Evolutionary conservation across 2,113 vertebrate species (phyloP).

Genomic region (Agelaius tricolor): DNA sequence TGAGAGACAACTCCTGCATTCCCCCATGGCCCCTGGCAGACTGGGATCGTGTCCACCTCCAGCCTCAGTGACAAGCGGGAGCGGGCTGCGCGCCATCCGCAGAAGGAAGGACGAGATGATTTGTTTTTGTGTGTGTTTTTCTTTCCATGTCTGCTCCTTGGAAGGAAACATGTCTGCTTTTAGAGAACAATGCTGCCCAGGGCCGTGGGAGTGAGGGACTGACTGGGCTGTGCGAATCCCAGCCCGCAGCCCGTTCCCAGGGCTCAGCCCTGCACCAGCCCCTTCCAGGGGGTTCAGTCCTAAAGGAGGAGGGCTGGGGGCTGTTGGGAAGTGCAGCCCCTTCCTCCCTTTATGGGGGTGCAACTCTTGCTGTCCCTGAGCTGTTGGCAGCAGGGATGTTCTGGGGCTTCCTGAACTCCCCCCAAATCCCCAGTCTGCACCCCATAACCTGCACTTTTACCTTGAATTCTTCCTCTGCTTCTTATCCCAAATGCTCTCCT

Average conservation of each 20-base stretch:
- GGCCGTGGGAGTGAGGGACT: constrained; percentile 54
- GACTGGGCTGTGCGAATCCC: constrained; percentile 28
- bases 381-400: neutral
- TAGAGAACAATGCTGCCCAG: constrained; percentile 56
- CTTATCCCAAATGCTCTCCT: neutral
- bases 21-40: neutral
- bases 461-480: neutral
- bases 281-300: neutral
- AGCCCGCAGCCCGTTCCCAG: neutral
- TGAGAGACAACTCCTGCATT: neutral
- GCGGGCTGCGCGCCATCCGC: constrained; percentile 19
- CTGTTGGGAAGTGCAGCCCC: neutral
- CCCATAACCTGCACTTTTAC: neutral
- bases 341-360: neutral
- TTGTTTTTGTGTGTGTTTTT: constrained; percentile 64
- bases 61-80: neutral
- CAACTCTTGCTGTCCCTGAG: neutral
- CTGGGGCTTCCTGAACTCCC: neutral
- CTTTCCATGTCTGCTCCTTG: constrained; percentile 65
- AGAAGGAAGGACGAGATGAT: constrained; percentile 58
- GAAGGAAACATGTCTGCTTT: constrained; percentile 66
- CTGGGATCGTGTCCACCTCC: constrained; percentile 16
- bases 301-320: neutral
- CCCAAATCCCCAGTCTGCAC: neutral
- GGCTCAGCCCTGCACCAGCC: neutral